Percentiles rank a stretch among this genome's conserved stretches.
Evolutionary conservation across 2,113 vertebrate species (phyloP).

Genomic region (Symphodus melops): DNA sequence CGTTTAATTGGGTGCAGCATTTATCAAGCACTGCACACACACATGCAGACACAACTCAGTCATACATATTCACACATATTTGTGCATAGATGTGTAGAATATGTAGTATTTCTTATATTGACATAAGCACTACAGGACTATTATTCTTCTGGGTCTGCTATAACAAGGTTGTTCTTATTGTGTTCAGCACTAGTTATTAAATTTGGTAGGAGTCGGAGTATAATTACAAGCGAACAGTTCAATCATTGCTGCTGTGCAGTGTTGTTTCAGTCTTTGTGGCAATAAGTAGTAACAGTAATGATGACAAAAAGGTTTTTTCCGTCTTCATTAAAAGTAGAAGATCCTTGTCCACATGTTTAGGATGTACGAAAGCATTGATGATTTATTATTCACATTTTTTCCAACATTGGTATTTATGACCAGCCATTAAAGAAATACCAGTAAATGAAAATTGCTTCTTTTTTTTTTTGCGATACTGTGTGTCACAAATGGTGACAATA

Average conservation of each 20-base stretch:
- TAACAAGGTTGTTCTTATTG: conserved; percentile 20
- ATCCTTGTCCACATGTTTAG: neutral
- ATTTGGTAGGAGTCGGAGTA: conserved; percentile 15
- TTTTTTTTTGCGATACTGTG: conserved; percentile 14
- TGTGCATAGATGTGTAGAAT: neutral
- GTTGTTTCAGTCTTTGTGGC: conserved; percentile 10
- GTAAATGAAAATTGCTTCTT: conserved; percentile 26
- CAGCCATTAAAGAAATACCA: conserved; percentile 16
- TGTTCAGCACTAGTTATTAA: conserved; percentile 30
- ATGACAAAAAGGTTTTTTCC: neutral
- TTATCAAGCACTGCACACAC: conserved; percentile 43
- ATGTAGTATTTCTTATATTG: neutral
- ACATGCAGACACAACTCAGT: neutral
- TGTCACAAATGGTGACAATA: conserved; percentile 24
- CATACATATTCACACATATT: neutral
- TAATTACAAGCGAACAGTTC: conserved; percentile 32
- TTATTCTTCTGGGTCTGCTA: conserved; percentile 8
- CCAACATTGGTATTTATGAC: conserved; percentile 6
- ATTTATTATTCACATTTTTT: neutral
- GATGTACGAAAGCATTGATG: neutral
- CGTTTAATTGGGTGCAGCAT: conserved; percentile 52
- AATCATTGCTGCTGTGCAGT: conserved; percentile 10
- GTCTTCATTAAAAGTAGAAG: neutral
- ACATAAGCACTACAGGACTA: neutral
- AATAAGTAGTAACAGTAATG: conserved; percentile 1